Percentiles rank a stretch among this genome's conserved stretches.
Evolutionary conservation across 2,797 vertebrate genomes (phyloP).

Genomic region (Argya squamiceps): DNA sequence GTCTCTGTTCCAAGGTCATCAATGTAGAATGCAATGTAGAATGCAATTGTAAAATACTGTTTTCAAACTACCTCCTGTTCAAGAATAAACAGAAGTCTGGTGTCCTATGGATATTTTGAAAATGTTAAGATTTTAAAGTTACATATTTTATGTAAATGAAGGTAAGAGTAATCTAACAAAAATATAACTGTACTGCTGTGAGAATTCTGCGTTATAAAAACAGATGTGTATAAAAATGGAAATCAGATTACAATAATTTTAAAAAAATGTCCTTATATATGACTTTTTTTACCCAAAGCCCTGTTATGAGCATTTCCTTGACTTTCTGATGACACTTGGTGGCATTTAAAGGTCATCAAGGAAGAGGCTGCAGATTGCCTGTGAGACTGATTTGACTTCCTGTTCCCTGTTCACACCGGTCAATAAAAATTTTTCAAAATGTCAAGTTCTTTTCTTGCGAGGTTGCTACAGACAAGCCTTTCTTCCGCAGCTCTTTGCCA

Average conservation of each 20-base stretch:
- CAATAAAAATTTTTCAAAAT: constrained; percentile 56
- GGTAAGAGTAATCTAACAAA: not conserved
- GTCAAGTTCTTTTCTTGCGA: constrained; percentile 46
- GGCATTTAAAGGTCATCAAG: constrained; percentile 66
- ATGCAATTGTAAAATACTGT: not conserved
- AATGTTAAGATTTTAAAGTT: not conserved
- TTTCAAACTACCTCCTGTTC: not conserved
- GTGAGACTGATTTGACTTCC: constrained; percentile 45
- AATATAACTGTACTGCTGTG: not conserved
- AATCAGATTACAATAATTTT: not conserved
- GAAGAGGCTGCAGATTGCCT: constrained; percentile 23
- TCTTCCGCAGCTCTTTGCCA: constrained; percentile 30
- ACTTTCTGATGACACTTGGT: constrained; percentile 22
- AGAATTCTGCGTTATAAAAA: not conserved
- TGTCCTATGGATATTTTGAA: not conserved
- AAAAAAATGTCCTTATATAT: not conserved
- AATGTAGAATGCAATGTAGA: not conserved
- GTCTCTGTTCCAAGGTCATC: not conserved
- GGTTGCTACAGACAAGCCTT: constrained; percentile 16
- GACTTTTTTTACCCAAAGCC: not conserved
- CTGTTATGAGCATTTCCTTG: constrained; percentile 29
- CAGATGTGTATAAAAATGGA: not conserved
- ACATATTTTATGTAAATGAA: not conserved
- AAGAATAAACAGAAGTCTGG: not conserved
- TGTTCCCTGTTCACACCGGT: constrained; percentile 16